These are phyloP conservation scores for Neodiprion fabricii DNA, from an alignment of 1,140 invertebrate species.

Conservation along the genomic window DNA sequence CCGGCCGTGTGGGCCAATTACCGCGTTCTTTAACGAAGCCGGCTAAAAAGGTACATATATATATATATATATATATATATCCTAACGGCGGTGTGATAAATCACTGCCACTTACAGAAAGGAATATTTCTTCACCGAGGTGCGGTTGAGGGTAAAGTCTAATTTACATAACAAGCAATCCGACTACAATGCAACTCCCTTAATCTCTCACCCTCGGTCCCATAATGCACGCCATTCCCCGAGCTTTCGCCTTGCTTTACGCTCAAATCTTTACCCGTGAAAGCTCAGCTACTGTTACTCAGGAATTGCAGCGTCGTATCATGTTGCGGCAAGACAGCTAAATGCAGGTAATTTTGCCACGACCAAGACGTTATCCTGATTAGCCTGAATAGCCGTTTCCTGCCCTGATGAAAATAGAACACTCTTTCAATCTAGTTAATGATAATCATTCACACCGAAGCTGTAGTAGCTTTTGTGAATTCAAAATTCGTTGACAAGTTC, in stretches of 20 bases:
- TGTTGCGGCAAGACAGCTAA: background rate
- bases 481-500: too few relatives aligned
- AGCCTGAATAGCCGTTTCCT: too few relatives aligned
- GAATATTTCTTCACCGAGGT: slow-evolving; percentile 17
- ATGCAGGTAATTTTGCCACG: too few relatives aligned
- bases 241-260: background rate
- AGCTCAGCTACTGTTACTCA: background rate
- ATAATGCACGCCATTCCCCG: slow-evolving; percentile 23
- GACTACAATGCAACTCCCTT: slow-evolving; percentile 40
- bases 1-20: background rate
- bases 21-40: background rate
- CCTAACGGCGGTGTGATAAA: background rate
- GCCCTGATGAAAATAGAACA: too few relatives aligned
- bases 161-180: slow-evolving; percentile 43
- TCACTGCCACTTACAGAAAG: background rate
- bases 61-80: background rate
- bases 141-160: slow-evolving; percentile 33
- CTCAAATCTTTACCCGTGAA: background rate
- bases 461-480: too few relatives aligned
- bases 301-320: background rate
- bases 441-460: too few relatives aligned
- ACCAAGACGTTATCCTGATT: too few relatives aligned
- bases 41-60: background rate
- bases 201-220: slow-evolving; percentile 35
- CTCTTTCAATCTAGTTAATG: too few relatives aligned